Percentiles rank a stretch among this genome's conserved stretches.
These are phyloP conservation scores for Morelia viridis DNA, from an alignment of 2,797 vertebrate species.

Conservation along the genomic window DNA sequence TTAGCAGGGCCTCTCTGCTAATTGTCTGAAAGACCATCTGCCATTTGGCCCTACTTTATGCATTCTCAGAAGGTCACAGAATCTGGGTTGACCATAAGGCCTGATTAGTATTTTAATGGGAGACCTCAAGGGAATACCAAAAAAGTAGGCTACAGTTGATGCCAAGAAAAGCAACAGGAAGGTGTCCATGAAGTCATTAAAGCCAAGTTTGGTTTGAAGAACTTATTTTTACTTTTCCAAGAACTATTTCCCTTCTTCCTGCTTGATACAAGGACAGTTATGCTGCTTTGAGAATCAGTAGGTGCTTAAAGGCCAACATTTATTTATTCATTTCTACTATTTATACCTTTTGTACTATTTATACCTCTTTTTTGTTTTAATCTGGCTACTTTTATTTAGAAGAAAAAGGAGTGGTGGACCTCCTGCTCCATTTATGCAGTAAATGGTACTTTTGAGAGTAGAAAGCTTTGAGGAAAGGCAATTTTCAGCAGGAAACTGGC, in stretches of 20 bases:
- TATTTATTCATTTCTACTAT: too few relatives aligned
- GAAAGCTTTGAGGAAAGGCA: background rate
- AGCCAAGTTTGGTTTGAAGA: too few relatives aligned
- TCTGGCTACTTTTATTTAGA: background rate
- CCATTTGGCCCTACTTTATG: background rate
- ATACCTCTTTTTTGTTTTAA: background rate
- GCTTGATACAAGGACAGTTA: rapidly evolving
- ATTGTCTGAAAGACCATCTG: background rate
- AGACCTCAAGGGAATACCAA: too few relatives aligned
- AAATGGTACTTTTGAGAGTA: background rate
- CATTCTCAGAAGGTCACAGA: too few relatives aligned
- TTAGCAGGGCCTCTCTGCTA: too few relatives aligned
- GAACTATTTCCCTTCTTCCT: background rate
- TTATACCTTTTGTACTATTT: background rate
- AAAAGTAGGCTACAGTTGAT: too few relatives aligned
- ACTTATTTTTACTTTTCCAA: background rate
- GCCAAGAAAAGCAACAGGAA: too few relatives aligned
- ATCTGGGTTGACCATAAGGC: too few relatives aligned
- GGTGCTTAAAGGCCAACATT: background rate
- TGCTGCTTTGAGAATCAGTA: background rate
- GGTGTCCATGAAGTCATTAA: too few relatives aligned
- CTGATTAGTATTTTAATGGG: too few relatives aligned
- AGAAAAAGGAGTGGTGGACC: background rate
- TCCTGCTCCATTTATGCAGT: too few relatives aligned
- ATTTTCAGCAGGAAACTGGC: background rate